Evolutionary conservation across 2,797 vertebrate genomes (phyloP), one percentile per base, ranked within the genome.

Genomic region (Decapterus maruadsi): DNA sequence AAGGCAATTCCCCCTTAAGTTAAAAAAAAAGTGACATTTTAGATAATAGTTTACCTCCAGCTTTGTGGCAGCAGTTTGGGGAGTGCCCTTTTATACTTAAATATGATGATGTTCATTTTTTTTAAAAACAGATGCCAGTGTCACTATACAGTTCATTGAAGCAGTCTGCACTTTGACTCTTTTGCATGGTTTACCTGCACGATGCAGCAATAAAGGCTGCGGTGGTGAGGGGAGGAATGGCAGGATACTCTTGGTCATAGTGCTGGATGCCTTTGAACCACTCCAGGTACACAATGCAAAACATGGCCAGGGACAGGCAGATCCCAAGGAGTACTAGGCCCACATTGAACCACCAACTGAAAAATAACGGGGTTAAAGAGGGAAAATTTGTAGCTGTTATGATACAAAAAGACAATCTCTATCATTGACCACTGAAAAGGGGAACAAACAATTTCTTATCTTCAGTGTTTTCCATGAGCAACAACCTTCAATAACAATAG

Each of bases 231-330:
- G 97, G 96, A 40, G 98, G 96, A 58, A 99, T 82, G 0, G 94
- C 90, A 8, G 98, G 98, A 70, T 97, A 97, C 74, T 85, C 93
- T 1, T 92, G 90, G 40, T 99, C 98, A 0, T 99, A 99, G 69
- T 99, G 96, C 67, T 85, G 81, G 67, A 99, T 95, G 60, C 97
- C 97, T 81, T 87, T 90, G 38, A 95, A 97, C 97, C 98, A 99
- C 61, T 99, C 98, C 71, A 99, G 95, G 81, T 99, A 99, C 4
- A 98, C 72, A 0, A 99, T 97, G 88, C 98, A 99, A 89, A 97
- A 99, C 31, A 92, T 88, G 0, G 97, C 97, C 66, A 98, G 81
- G 2, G 89, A 90, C 36, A 99, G 68, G 77, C 97, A 97, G 5
- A 94, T 55, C 0, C 84, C 86, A 75, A 99, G 78, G 22, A 98